Base-by-base conservation (phyloP, 2,888 invertebrate species). In the Thereva nobilitata region DNA sequence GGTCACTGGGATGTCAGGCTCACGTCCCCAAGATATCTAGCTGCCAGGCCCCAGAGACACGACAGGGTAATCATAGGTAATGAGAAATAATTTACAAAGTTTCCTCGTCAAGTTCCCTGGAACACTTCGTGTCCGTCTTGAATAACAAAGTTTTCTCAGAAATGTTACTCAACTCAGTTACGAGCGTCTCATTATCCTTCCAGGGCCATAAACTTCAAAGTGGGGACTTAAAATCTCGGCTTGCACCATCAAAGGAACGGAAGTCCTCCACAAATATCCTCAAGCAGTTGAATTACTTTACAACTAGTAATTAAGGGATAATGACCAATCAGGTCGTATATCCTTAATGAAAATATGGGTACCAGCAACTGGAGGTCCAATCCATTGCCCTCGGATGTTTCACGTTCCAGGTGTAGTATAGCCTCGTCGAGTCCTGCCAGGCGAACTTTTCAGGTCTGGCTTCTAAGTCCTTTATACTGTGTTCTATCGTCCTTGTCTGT, bases 281-380 rank as follows among this genome's bases (percentile, higher is more conserved):
- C 44, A n/a, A 56, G 56, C 37, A 23, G 9, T 7, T 35, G 56
- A 44, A 56, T 56, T 44, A 44, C 56, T 56, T 56, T 56, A 59
- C 59, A 59, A 23, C 59, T 38, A 34, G 45, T 38, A 59, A 59
- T 49, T 59, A 49, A 59, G 38, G 59, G 38, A 49, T 59, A 59
- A 45, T 49, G 59, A 47, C 47, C 59, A 49, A 59, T 59, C 49
- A 49, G 59, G 38, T 45, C 12, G 49, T 47, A 49, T 59, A 47
- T 49, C 10, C 59, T 59, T 47, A 59, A 59, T 59, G 59, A 59
- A 59, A 59, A 59, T 59, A 56, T 59, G 47, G 45, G 59, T 10
- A 35, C 40, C 47, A 52, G 7, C n/a, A n/a, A 8, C 34, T 57
- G 23, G 23, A 23, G 23, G 23, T 23, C 23, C 23, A 23, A 23